A percentile compares a stretch with the other conserved stretches of the same genome.
Conservation (phyloP, 2,113 vertebrate species). For the Agelaius phoeniceus region DNA sequence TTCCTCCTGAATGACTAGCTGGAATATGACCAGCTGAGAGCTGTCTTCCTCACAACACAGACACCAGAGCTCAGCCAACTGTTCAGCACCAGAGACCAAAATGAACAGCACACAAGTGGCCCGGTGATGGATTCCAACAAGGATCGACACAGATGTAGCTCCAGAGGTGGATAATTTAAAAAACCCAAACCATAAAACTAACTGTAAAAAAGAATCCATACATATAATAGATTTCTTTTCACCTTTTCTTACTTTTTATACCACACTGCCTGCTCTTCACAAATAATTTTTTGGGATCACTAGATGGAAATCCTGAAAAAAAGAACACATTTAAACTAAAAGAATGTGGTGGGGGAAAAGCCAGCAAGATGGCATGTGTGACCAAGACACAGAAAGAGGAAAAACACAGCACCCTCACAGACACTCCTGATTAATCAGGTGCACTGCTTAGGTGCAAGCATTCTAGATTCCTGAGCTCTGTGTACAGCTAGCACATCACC, state of each 20-base stretch:
- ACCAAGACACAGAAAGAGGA: not conserved
- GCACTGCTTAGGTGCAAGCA: not conserved
- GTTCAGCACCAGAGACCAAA: not conserved
- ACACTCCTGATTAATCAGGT: not conserved
- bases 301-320: not conserved
- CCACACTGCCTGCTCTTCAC: not conserved
- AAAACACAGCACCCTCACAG: not conserved
- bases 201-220: not conserved
- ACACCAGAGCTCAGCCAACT: not conserved
- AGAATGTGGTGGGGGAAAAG: not conserved
- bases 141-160: rapidly evolving
- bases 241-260: not conserved
- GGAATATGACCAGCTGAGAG: not conserved
- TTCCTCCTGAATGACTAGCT: not conserved
- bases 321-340: not conserved
- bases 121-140: not conserved
- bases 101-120: not conserved
- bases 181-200: not conserved
- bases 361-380: not conserved
- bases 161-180: not conserved
- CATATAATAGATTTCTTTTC: not conserved
- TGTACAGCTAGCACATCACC: not conserved
- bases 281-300: not conserved
- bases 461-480: not conserved
- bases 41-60: not conserved